Base-by-base conservation (phyloP, 2,888 invertebrate genomes). In the Leucophenga maculata region DNA sequence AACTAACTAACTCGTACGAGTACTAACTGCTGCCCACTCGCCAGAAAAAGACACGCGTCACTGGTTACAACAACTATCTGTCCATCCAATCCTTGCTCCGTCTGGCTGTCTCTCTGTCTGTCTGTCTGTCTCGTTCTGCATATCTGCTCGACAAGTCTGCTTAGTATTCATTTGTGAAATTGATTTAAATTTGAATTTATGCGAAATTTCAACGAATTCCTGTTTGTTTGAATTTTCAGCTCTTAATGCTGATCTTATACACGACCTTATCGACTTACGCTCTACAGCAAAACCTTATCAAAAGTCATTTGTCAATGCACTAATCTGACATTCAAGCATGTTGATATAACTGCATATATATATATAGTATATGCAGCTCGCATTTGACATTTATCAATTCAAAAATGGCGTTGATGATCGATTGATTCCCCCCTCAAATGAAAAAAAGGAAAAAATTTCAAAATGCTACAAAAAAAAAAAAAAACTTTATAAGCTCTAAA, bases 301-400 rank as follows among this genome's bases (percentile, higher is more conserved):
- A 70, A 68, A 80, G 78, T 80, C 82, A 80, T 80, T 80, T 80
- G 80, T 80, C 80, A 80, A 80, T 82, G 80, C 82, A 75, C 79
- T 78, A 77, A 80, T 82, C 82, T 81, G 80, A 82, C 80, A 81
- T 81, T 81, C 80, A 80, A 78, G 75, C 80, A 13, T 60, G 26
- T 9, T 9, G 22, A 55, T 55, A 55, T 20, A 22, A 22, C 13
- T 3, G 52, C 52, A 8, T 16, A 9, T 52, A 9, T 22, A 26
- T 31, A 8, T 14, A 3, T 18, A 1, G 11, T 22, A 26, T 31
- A 8, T 14, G 3, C 54, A 1, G 11, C 22, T 55, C 22, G 20
- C 1, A 6, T 55, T 55, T 59, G 59, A 31, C 59, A 59, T 59
- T 59, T 59, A 31, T 26, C 14, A 50, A 59, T 32, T 31, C 59